Conservation (phyloP, 2,888 invertebrate species). For the Chloroclystis v-ata region DNA sequence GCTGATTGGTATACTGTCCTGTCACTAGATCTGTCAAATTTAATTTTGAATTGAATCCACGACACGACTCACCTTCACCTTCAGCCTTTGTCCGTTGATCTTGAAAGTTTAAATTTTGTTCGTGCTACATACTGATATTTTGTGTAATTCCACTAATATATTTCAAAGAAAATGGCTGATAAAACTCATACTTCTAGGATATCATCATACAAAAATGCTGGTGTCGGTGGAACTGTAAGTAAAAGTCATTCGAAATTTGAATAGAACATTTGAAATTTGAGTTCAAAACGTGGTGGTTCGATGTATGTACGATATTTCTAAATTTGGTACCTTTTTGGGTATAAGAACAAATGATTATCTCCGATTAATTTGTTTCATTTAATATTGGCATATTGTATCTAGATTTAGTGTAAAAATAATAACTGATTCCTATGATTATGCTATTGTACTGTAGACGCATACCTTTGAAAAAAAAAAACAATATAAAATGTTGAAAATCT, state of each 20-base stretch:
- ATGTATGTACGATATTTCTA: too few species aligned
- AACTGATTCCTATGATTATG: too few species aligned
- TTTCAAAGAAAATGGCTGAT: constrained; percentile 78
- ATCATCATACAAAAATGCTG: constrained; percentile 87
- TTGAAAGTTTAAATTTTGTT: not conserved
- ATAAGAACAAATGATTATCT: too few species aligned
- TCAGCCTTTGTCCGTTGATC: not conserved
- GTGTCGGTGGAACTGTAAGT: constrained; percentile 85
- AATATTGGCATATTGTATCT: too few species aligned
- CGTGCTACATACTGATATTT: not conserved
- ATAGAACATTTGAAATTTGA: constrained; percentile 3
- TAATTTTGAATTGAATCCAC: not conserved
- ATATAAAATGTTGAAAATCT: too few species aligned
- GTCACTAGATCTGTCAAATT: not conserved
- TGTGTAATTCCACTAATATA: not conserved
- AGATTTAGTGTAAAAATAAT: too few species aligned
- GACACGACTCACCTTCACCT: too few species aligned
- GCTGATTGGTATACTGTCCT: not conserved
- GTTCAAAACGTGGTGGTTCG: not conserved
- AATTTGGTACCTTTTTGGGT: too few species aligned
- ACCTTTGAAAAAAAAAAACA: too few species aligned
- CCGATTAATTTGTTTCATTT: too few species aligned
- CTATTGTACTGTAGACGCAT: too few species aligned
- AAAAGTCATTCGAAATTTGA: constrained; percentile 6
- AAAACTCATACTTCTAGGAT: constrained; percentile 77